phyloP scores from a whole-genome alignment of 2,113 vertebrate genomes.

The Atractosteus spatula region DNA sequence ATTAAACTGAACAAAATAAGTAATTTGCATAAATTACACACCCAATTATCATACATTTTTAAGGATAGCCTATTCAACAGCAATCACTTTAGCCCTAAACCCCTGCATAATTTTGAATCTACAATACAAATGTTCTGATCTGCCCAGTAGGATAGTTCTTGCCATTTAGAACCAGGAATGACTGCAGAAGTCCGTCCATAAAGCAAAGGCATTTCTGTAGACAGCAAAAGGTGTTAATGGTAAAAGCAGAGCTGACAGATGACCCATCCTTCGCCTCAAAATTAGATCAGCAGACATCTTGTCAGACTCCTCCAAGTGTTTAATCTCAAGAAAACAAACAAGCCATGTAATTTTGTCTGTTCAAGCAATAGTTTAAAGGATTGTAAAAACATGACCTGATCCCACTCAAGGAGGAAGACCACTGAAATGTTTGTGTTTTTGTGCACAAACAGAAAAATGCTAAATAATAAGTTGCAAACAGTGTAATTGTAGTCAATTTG shows the following conservation, averaged over 20 bases:
- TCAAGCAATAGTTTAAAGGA: no score
- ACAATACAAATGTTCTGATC: conserved; percentile 38
- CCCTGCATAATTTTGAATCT: conserved; percentile 67
- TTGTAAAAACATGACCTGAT: no score
- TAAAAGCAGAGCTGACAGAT: conserved; percentile 38
- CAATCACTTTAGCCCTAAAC: conserved; percentile 72
- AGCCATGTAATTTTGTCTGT: not conserved
- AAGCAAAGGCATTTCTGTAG: not conserved
- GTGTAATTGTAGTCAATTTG: no score
- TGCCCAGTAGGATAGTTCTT: conserved; percentile 13
- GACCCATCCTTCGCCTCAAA: conserved; percentile 28
- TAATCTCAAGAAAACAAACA: conserved; percentile 10
- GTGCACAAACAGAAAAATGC: no score
- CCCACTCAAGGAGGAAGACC: no score
- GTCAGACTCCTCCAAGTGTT: conserved; percentile 14
- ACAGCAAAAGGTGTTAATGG: conserved; percentile 18
- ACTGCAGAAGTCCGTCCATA: conserved; percentile 5
- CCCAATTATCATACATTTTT: conserved; percentile 49
- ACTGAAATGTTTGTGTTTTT: no score
- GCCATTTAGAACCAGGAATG: conserved; percentile 8
- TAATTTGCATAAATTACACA: conserved; percentile 81
- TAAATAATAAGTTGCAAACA: no score
- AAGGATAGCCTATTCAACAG: conserved; percentile 64
- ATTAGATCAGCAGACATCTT: conserved; percentile 42
- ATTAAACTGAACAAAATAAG: conserved; percentile 70